A percentile compares a stretch with the other conserved stretches of the same genome.
Evolutionary conservation across 2,113 vertebrate species (phyloP).

Genomic region (Nettapus auritus): DNA sequence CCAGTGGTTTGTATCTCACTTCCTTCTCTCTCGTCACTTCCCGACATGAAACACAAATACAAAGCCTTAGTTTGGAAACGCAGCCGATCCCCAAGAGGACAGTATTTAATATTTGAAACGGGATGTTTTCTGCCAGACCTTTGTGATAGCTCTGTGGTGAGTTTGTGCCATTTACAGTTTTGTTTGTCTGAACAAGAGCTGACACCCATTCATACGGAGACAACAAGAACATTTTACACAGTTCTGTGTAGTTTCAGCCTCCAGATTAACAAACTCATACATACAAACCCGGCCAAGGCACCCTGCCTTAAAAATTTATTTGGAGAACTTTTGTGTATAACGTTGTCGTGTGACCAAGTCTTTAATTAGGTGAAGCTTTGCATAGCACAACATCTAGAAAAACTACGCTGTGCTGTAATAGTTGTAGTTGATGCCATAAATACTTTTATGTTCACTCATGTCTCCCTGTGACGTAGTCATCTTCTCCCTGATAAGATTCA

Average conservation of each 20-base stretch:
- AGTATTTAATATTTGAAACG: slow-evolving; percentile 20
- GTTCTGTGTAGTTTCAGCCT: not conserved
- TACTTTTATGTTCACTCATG: not conserved
- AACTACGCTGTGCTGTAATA: not conserved
- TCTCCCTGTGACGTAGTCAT: not conserved
- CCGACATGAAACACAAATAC: not conserved
- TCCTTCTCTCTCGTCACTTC: slow-evolving; percentile 24
- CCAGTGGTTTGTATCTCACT: not conserved
- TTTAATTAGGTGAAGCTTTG: not conserved
- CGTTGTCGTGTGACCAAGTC: not conserved
- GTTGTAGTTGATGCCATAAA: not conserved
- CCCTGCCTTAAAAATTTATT: not conserved
- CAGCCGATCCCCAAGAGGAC: not conserved
- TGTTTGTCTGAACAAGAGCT: not conserved
- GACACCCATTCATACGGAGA: not conserved
- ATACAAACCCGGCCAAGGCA: not conserved
- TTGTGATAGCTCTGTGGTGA: not conserved
- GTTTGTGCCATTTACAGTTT: not conserved
- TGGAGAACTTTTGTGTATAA: not conserved
- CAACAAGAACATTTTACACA: not conserved
- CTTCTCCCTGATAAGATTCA: not conserved
- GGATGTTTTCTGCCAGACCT: slow-evolving; percentile 14
- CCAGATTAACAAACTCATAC: not conserved
- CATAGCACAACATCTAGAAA: not conserved
- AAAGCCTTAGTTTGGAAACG: not conserved